These are phyloP conservation scores for Napeogenes sylphis DNA, from an alignment of 2,888 invertebrate genomes.

Conservation along the genomic window DNA sequence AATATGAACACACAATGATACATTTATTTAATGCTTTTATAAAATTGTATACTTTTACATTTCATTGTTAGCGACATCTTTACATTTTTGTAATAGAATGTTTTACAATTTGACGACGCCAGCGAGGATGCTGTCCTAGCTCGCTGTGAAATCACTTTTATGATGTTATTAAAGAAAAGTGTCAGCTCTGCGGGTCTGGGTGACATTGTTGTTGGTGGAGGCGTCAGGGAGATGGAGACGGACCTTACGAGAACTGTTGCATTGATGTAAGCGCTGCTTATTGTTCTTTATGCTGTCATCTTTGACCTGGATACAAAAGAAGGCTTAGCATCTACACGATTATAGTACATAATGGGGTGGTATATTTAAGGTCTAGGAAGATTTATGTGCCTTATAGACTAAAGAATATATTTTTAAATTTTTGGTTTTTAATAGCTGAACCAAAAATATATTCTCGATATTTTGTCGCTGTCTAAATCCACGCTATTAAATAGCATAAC, in stretches of 20 bases:
- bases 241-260: slow-evolving; percentile 66
- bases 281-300: slow-evolving; percentile 65
- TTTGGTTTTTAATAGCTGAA: too few species aligned
- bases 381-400: too few species aligned
- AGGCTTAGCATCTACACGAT: too few species aligned
- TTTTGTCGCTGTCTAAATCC: too few species aligned
- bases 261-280: slow-evolving; percentile 56
- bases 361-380: too few species aligned
- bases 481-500: too few species aligned
- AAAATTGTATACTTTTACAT: slow-evolving; percentile 17
- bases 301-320: slow-evolving; percentile 46
- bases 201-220: slow-evolving; percentile 60
- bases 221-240: slow-evolving; percentile 61
- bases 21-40: slow-evolving; percentile 9
- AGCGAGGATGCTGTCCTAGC: not conserved
- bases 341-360: too few species aligned
- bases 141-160: not conserved
- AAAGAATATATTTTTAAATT: too few species aligned
- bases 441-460: too few species aligned
- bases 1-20: slow-evolving; percentile 22
- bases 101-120: not conserved
- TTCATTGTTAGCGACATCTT: not conserved
- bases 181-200: slow-evolving; percentile 47
- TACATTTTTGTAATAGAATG: not conserved
- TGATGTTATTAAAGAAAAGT: slow-evolving; percentile 56